A percentile compares a stretch with the other conserved stretches of the same genome.
These are phyloP conservation scores for Callipepla californica DNA, from an alignment of 2,113 vertebrate species.

Conservation along the genomic window DNA sequence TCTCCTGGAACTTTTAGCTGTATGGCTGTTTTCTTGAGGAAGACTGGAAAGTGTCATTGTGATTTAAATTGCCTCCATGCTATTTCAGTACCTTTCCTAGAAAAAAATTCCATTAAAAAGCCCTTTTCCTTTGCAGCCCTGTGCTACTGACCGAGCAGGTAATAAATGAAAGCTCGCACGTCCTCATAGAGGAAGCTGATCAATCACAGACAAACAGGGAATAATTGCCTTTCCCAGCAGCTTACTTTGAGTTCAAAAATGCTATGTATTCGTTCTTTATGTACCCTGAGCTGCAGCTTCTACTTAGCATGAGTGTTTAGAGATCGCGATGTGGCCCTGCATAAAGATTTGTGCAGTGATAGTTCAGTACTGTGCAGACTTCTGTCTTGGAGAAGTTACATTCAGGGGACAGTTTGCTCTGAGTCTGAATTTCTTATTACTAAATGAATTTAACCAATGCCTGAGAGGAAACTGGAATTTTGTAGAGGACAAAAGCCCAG, in stretches of 20 bases:
- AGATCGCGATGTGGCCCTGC: constrained; percentile 33
- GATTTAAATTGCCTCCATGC: not conserved
- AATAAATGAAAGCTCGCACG: constrained; percentile 24
- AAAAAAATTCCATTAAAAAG: not conserved
- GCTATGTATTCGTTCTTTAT: constrained; percentile 47
- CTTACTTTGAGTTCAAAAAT: constrained; percentile 57
- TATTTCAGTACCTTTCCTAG: not conserved
- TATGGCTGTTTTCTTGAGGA: not conserved
- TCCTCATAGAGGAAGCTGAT: constrained; percentile 44
- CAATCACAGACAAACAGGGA: constrained; percentile 54
- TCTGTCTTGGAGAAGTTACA: not conserved
- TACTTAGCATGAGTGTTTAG: constrained; percentile 35
- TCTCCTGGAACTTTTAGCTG: not conserved
- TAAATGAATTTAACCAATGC: constrained; percentile 28
- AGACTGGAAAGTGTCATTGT: not conserved
- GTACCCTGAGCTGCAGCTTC: constrained; percentile 10
- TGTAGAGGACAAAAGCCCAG: not conserved
- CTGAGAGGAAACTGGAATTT: constrained; percentile 34
- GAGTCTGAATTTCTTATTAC: not conserved
- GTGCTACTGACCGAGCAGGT: not conserved
- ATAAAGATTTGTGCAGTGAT: not conserved
- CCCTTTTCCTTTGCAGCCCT: not conserved
- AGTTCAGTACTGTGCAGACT: not conserved
- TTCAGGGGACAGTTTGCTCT: not conserved
- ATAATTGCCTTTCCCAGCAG: constrained; percentile 67